A percentile compares a stretch with the other conserved stretches of the same genome.
These are phyloP conservation scores for Zootoca vivipara DNA, from an alignment of 2,113 vertebrate genomes.

Conservation along the genomic window DNA sequence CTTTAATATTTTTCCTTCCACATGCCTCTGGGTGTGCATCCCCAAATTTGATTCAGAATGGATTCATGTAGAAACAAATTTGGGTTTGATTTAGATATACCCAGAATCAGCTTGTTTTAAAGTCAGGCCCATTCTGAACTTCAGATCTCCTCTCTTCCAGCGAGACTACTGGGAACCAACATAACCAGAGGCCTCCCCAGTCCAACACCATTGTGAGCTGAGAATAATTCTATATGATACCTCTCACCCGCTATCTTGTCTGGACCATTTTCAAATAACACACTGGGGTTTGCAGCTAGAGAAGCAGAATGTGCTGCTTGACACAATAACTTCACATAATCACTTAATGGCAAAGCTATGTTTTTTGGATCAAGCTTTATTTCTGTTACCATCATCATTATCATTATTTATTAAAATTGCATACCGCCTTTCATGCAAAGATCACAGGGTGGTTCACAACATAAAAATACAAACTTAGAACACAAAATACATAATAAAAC, in stretches of 20 bases:
- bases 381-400: not conserved
- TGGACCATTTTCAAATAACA: not conserved
- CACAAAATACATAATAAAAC: no score
- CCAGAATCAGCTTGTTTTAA: not conserved
- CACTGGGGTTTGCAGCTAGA: not conserved
- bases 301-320: not conserved
- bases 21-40: no score
- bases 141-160: not conserved
- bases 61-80: not conserved
- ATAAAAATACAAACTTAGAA: no score
- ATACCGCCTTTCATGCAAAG: no score
- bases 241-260: not conserved
- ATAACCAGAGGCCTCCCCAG: not conserved
- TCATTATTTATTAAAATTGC: no score
- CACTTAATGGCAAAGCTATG: not conserved
- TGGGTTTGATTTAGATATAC: not conserved
- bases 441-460: no score
- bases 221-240: not conserved
- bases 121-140: not conserved
- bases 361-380: not conserved
- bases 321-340: not conserved
- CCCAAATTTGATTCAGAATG: no score
- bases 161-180: not conserved
- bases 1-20: no score
- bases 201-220: not conserved